phyloP scores from a whole-genome alignment of 2,797 vertebrate species.

The Fringilla coelebs region DNA sequence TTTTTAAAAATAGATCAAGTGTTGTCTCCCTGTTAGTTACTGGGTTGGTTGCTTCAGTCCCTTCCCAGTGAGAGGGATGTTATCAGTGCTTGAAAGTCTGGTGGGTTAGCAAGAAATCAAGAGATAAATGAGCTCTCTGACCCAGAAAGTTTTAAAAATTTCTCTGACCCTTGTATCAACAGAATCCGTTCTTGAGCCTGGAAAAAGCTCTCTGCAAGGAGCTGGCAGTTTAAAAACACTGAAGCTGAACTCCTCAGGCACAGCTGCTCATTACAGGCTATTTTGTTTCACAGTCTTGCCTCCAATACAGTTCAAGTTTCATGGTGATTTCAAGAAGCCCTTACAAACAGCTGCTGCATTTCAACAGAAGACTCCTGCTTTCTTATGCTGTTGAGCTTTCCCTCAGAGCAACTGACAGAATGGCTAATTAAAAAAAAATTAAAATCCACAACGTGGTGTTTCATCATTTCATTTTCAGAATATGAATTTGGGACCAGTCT shows the following conservation, averaged over 20 bases:
- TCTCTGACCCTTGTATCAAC: not conserved
- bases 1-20: not conserved
- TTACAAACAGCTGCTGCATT: conserved; percentile 60
- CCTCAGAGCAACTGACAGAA: not conserved
- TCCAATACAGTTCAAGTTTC: conserved; percentile 51
- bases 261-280: conserved; percentile 65
- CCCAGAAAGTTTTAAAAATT: not conserved
- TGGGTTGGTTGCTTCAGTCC: not conserved
- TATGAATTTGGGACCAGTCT: not conserved
- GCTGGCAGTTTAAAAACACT: not conserved
- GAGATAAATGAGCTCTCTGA: not conserved
- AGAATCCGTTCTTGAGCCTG: not conserved
- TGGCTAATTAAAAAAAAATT: not conserved
- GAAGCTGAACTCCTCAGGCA: conserved; percentile 15
- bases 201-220: not conserved
- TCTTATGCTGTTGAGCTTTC: not conserved
- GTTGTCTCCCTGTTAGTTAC: not conserved
- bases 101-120: not conserved
- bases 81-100: not conserved
- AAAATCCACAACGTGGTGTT: not conserved
- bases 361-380: not conserved
- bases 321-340: conserved; percentile 29
- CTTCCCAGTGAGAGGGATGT: not conserved
- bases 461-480: conserved; percentile 13
- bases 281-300: conserved; percentile 53